Evolutionary conservation across 1,140 invertebrate genomes (phyloP), one percentile per base, ranked within the genome.

Genomic region (Limonius californicus): DNA sequence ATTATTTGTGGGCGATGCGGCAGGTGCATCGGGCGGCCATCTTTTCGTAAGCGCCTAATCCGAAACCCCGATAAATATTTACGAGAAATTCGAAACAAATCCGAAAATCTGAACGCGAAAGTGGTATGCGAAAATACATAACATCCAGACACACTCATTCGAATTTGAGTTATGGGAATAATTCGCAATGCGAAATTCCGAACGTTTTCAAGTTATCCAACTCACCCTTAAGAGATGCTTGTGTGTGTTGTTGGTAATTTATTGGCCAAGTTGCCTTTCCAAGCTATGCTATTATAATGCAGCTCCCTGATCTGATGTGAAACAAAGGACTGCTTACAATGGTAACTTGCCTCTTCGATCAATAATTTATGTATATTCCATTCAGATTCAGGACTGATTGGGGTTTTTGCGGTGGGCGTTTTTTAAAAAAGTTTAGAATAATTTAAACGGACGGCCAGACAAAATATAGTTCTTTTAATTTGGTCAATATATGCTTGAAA

Each of bases 281-380:
- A 50, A 50, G 42, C 42, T 14, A 19, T 18, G 53, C 53, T 19
- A 55, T 55, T 27, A 55, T 55, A 55, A 55, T 55, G 21, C 53
- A 55, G 53, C 27, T 32, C 53, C 45, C 45, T 50, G 27, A 55
- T 55, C 53, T 32, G 27, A 32, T 32, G 20, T 9, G 2, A 55
- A 32, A 55, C 53, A 55, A 55, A 55, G 53, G 53, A 27, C 4
- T 55, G 27, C 53, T 55, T 23, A 55, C 53, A 55, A 55, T 55
- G 53, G 53, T 27, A 55, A 55, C 53, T 32, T 32, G 53, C 20
- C 30, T 32, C 35, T 23, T 14, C 27, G 53, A 55, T 55, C 53
- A 55, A 55, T 55, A 55, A 55, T 55, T 11, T 55, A 55, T 55
- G 53, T 55, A 55, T 55, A 32, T 55, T 32, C 53, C 30, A 55